phyloP scores from a whole-genome alignment of 2,797 vertebrate genomes.

The Strix occidentalis region DNA sequence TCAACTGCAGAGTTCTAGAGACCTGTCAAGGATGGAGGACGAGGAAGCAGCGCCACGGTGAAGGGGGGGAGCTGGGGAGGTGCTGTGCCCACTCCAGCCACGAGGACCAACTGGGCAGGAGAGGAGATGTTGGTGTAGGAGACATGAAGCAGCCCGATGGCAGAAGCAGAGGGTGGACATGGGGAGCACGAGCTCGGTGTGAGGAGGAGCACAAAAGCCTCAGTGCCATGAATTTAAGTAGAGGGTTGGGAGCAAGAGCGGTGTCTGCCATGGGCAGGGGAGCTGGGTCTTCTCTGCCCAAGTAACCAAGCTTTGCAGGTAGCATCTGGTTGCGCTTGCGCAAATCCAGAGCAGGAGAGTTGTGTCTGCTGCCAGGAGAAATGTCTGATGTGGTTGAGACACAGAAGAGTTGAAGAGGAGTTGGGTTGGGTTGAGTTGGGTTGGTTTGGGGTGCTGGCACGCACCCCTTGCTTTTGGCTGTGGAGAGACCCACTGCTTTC shows the following conservation, averaged over 20 bases:
- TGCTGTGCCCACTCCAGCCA: rapidly evolving
- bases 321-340: not conserved
- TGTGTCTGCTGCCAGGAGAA: not conserved
- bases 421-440: not conserved
- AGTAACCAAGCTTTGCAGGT: not conserved
- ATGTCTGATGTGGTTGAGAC: not conserved
- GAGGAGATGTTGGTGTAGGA: not conserved
- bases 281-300: not conserved
- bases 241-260: not conserved
- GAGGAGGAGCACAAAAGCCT: not conserved
- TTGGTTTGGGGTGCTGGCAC: not conserved
- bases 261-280: rapidly evolving
- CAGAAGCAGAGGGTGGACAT: not conserved
- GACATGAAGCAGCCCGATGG: not conserved
- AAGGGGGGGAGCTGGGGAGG: not conserved
- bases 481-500: not conserved
- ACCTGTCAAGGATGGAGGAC: not conserved
- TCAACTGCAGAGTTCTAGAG: not conserved
- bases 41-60: not conserved
- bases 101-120: not conserved
- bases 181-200: not conserved
- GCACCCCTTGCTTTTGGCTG: not conserved
- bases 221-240: rapidly evolving
- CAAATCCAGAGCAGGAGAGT: not conserved
- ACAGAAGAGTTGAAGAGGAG: not conserved